phyloP scores from a whole-genome alignment of 2,113 vertebrate genomes.

The Montifringilla adamsi region DNA sequence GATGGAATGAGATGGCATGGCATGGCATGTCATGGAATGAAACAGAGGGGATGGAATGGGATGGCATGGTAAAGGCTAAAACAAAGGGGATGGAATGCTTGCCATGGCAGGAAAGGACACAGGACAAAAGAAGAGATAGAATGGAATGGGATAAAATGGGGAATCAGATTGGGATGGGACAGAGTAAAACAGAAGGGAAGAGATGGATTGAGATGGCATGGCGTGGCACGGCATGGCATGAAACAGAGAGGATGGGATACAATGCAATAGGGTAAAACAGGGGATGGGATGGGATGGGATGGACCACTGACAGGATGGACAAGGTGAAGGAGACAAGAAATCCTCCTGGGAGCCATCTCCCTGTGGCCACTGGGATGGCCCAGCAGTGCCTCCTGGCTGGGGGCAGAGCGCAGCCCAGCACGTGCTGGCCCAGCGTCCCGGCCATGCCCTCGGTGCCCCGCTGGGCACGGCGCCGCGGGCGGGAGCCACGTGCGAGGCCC shows the following conservation, averaged over 20 bases:
- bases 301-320: too few relatives aligned
- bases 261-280: background rate
- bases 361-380: background rate
- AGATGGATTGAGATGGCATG: background rate
- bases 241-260: too few relatives aligned
- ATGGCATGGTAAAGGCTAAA: background rate
- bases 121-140: too few relatives aligned
- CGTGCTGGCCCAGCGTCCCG: accelerated
- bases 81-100: too few relatives aligned
- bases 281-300: background rate
- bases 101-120: too few relatives aligned
- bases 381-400: background rate
- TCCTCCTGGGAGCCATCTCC: background rate
- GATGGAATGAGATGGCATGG: background rate
- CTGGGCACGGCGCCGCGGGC: background rate
- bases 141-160: background rate
- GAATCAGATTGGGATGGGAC: too few relatives aligned
- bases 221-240: background rate
- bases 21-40: background rate
- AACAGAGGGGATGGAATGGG: background rate
- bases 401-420: background rate
- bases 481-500: background rate
- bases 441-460: background rate
- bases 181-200: background rate
- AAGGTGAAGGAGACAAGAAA: background rate